Base-by-base conservation (phyloP, 1,140 invertebrate species). In the Pogonomyrmex californicus region DNA sequence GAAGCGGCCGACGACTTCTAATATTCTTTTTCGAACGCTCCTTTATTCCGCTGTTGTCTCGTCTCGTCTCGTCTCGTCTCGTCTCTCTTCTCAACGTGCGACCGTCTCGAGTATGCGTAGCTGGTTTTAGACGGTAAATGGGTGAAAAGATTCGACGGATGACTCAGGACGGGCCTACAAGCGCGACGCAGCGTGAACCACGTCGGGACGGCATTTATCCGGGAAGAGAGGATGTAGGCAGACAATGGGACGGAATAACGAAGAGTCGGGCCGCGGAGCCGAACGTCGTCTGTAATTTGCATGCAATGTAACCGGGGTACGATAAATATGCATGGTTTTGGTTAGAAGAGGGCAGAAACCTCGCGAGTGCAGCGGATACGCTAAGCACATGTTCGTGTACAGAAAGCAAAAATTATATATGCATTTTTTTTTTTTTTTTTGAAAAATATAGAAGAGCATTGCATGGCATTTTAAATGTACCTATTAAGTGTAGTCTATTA, bases 321-420 rank as follows among this genome's bases (percentile, higher is more conserved):
- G 88, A 81, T 90, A 91, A 91, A 91, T 91, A 91, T 91, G 90
- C 87, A 90, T 90, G 86, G 70, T 88, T 91, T 91, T 71, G 86
- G 87, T 70, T 54, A 79, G 66, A 86, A 60, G 60, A 86, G 36
- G 87, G 86, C 51, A 86, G 88, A 86, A 90, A 90, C 54, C 30
- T 58, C 44, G 41, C 54, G 49, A 73, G 51, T 56, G 47, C 49
- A 47, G 44, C 62, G 47, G 33, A 38, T 47, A 54, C 44, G 62
- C 36, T 33, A 12, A 79, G 14, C 33, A 65, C n/a, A 54, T 47
- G 17, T 65, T 78, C 6, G 38, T 66, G 38, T 12, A 14, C n/a
- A 14, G 65, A 10, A 62, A 17, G 4, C 65, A 76, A 4, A 62
- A 44, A 12, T 41, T 36, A 17, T 44, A 17, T 51, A 33, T 44